phyloP scores from a whole-genome alignment of 2,113 vertebrate species.

The Microcebus jonahi region DNA sequence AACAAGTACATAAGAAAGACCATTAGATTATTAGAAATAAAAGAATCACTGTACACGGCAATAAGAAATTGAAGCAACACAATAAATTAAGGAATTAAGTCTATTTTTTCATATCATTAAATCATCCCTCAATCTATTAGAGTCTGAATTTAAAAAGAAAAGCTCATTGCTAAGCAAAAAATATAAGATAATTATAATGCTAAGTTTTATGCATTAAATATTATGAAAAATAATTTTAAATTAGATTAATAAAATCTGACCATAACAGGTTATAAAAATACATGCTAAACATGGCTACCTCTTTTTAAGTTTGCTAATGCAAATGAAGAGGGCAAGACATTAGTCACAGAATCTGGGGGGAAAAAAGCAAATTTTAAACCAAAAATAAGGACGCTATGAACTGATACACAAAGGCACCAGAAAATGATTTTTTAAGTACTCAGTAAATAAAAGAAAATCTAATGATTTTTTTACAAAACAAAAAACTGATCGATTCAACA shows the following conservation, averaged over 20 bases:
- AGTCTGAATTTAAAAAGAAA: constrained; percentile 17
- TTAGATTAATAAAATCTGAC: constrained; percentile 23
- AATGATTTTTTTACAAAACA: constrained; percentile 39
- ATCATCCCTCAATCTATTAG: neutral
- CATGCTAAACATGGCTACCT: neutral
- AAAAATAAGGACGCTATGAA: neutral
- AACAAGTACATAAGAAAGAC: neutral
- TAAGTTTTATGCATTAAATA: neutral
- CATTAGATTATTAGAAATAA: constrained; percentile 42
- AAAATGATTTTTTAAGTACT: neutral
- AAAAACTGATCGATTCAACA: neutral
- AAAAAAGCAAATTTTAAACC: neutral
- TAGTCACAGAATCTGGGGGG: constrained; percentile 2
- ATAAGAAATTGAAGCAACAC: constrained; percentile 2
- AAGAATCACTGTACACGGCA: neutral
- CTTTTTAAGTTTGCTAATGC: neutral
- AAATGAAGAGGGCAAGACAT: constrained; percentile 33
- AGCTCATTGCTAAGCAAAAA: neutral
- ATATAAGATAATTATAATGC: neutral
- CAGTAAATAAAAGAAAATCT: constrained; percentile 34
- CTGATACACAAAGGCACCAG: neutral
- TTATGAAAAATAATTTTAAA: constrained; percentile 42
- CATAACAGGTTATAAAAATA: constrained; percentile 33
- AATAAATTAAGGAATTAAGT: constrained; percentile 15
- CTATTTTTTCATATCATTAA: neutral